phyloP scores from a whole-genome alignment of 1,140 invertebrate genomes.

The Dufourea novaeangliae region DNA sequence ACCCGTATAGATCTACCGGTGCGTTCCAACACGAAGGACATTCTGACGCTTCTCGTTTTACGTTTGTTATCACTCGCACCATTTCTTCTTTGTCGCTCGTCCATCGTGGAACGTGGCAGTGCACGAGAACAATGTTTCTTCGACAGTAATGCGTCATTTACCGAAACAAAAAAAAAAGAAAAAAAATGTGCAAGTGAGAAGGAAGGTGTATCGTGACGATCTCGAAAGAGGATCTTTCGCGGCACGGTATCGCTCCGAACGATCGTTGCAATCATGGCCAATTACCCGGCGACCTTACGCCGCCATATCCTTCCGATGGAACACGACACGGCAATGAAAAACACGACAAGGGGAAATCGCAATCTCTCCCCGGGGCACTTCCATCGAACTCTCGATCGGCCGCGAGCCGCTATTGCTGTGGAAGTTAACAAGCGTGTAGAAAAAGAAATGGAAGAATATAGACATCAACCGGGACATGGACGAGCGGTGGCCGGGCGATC shows the following conservation, averaged over 20 bases:
- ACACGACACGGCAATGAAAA: slow-evolving; percentile 21
- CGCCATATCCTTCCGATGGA: slow-evolving; percentile 4
- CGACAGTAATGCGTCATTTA: not conserved
- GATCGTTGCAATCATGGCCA: slow-evolving; percentile 32
- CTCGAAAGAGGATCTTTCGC: slow-evolving; percentile 7
- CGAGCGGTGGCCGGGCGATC: not conserved
- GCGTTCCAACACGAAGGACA: not conserved
- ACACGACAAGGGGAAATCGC: not conserved
- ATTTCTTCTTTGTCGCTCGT: not conserved
- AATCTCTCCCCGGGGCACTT: not conserved
- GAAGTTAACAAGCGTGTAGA: slow-evolving; percentile 11
- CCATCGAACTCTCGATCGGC: no score
- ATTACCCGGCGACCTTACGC: slow-evolving; percentile 14
- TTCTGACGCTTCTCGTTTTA: not conserved
- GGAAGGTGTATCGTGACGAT: slow-evolving; percentile 23
- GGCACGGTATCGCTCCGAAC: slow-evolving; percentile 10
- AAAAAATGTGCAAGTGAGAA: not conserved
- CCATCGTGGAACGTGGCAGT: no score
- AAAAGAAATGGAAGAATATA: not conserved
- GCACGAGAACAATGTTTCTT: not conserved
- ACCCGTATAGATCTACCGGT: no score
- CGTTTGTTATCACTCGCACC: not conserved
- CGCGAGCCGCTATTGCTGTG: no score
- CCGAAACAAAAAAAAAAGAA: no score
- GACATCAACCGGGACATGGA: not conserved